Conservation (phyloP, 2,113 vertebrate genomes). For the Cettia cetti region DNA sequence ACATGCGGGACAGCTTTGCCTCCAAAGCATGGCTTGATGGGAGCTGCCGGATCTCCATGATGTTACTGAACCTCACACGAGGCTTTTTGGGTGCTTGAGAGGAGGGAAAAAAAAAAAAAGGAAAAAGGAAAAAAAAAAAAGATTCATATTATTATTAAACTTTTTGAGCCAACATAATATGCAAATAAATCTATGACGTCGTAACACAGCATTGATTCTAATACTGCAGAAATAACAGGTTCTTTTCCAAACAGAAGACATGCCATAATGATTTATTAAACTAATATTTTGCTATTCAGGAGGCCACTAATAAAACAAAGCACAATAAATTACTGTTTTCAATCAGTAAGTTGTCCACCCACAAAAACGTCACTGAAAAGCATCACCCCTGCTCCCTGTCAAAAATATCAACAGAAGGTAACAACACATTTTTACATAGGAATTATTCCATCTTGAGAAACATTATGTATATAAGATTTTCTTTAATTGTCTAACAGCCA, state of each 20-base stretch:
- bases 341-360: neutral
- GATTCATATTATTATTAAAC: neutral
- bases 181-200: neutral
- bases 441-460: neutral
- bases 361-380: neutral
- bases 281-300: neutral
- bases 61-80: slow-evolving; percentile 92
- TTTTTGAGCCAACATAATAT: neutral
- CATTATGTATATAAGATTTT: neutral
- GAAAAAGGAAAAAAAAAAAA: neutral
- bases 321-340: neutral
- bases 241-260: neutral
- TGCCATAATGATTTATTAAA: neutral
- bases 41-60: slow-evolving; percentile 95
- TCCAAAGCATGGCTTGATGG: slow-evolving; percentile 92
- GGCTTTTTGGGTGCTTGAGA: slow-evolving; percentile 84
- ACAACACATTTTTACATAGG: neutral
- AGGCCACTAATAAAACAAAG: neutral
- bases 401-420: neutral
- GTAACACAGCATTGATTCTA: neutral
- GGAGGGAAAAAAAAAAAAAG: neutral
- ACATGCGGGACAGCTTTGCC: slow-evolving; percentile 97
- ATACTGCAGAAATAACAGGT: neutral
- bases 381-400: neutral
- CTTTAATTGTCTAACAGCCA: neutral